Conservation (phyloP, 2,797 vertebrate genomes). For the Xenentodon cancila region DNA sequence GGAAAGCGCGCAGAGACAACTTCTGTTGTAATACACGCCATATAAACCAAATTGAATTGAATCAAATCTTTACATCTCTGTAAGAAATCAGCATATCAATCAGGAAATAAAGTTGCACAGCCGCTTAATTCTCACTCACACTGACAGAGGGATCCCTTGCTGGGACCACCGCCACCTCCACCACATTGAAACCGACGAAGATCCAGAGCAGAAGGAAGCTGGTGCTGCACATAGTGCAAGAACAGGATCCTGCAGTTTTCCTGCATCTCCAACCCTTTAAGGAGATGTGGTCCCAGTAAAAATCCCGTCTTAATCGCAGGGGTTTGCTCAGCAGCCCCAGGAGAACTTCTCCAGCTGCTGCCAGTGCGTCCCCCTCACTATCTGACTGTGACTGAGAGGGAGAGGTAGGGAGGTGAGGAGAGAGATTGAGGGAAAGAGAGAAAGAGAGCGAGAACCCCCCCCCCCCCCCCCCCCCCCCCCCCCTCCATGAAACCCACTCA, state of each 20-base stretch:
- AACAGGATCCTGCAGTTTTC: constrained; percentile 66
- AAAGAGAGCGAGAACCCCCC: constrained; percentile 23
- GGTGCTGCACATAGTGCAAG: constrained; percentile 75
- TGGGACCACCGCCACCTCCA: constrained; percentile 87
- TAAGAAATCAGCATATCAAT: not conserved
- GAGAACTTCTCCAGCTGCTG: constrained; percentile 44
- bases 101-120: constrained; percentile 42
- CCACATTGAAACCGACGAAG: constrained; percentile 80
- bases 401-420: constrained; percentile 34
- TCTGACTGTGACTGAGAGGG: constrained; percentile 23
- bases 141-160: constrained; percentile 95
- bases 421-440: constrained; percentile 25
- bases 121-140: constrained; percentile 87
- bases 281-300: constrained; percentile 17
- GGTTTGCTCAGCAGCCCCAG: constrained; percentile 29
- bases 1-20: too few species aligned
- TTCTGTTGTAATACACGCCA: too few species aligned
- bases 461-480: constrained; percentile 13
- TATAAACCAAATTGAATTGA: too few species aligned
- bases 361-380: constrained; percentile 57
- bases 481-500: constrained; percentile 22
- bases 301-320: constrained; percentile 27
- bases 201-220: constrained; percentile 83
- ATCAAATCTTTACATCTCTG: not conserved
- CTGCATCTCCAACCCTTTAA: constrained; percentile 77